Percentiles rank a stretch among this genome's conserved stretches.
Conservation (phyloP, 1,140 invertebrate species). For the Drosophila nannoptera region DNA sequence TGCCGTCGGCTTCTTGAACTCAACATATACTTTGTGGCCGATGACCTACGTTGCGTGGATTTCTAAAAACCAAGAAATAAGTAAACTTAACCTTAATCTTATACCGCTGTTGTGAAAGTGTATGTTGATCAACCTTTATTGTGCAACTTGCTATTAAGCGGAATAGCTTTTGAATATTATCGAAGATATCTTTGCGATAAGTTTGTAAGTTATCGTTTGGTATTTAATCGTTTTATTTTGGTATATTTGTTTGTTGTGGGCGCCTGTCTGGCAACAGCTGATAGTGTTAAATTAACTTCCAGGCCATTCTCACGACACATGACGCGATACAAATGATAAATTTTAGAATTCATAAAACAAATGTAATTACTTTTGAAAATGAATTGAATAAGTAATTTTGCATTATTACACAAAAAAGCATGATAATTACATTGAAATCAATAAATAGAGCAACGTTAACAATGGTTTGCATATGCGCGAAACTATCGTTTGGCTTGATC, state of each 20-base stretch:
- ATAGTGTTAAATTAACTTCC: slow-evolving; percentile 17
- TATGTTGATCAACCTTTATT: not conserved
- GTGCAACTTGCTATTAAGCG: not conserved
- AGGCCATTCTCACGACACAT: not conserved
- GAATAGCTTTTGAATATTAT: slow-evolving; percentile 7
- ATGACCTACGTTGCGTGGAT: slow-evolving; percentile 18
- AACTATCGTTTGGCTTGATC: not conserved
- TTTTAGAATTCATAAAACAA: not conserved
- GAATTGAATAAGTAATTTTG: no score
- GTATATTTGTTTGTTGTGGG: slow-evolving; percentile 12
- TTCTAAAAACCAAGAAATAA: slow-evolving; percentile 16
- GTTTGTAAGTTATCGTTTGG: not conserved
- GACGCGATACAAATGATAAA: not conserved
- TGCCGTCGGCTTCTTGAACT: slow-evolving; percentile 43
- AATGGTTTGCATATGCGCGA: not conserved
- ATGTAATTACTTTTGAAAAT: not conserved
- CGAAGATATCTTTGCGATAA: not conserved
- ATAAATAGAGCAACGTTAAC: not conserved
- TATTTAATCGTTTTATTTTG: not conserved
- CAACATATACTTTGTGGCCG: slow-evolving; percentile 33
- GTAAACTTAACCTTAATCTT: slow-evolving; percentile 12
- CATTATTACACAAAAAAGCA: no score
- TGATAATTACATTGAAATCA: no score
- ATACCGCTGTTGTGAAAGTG: slow-evolving; percentile 22
- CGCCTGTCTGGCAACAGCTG: slow-evolving; percentile 17